Conservation (phyloP, 2,113 vertebrate species). For the Lophius piscatorius region DNA sequence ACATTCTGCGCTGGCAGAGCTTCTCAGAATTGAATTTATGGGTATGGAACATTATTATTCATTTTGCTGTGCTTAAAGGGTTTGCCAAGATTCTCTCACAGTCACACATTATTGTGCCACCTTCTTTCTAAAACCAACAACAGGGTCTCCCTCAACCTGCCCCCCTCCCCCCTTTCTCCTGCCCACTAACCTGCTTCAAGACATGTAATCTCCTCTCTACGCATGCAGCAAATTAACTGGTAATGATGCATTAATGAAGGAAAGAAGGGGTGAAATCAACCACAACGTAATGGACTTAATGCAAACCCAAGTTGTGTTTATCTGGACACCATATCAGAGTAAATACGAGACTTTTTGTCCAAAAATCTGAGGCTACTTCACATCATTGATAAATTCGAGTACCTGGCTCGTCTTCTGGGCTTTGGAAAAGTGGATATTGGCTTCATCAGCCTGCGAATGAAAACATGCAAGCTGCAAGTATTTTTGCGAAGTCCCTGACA, state of each 20-base stretch:
- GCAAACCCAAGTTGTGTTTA: conserved; percentile 20
- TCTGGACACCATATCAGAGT: conserved; percentile 16
- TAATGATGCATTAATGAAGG: conserved; percentile 14
- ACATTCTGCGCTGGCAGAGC: conserved; percentile 96
- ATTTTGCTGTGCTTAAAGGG: conserved; percentile 80
- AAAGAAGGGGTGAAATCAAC: conserved; percentile 28
- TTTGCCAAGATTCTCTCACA: conserved; percentile 80
- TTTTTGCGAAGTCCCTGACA: conserved; percentile 53
- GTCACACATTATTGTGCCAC: conserved; percentile 78
- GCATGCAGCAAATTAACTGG: conserved; percentile 50
- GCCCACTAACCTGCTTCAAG: conserved; percentile 67
- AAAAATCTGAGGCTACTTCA: conserved; percentile 35
- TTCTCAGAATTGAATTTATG: conserved; percentile 99
- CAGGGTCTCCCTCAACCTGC: conserved; percentile 72
- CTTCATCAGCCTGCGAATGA: conserved; percentile 47
- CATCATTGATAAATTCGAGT: conserved; percentile 30
- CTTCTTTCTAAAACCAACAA: conserved; percentile 69
- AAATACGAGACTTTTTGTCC: background rate
- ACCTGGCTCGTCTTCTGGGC: conserved; percentile 32
- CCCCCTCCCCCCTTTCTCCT: conserved; percentile 63
- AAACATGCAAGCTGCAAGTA: conserved; percentile 57
- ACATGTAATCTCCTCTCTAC: conserved; percentile 59
- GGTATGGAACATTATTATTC: conserved; percentile 94
- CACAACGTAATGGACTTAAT: background rate
- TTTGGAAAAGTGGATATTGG: conserved; percentile 45